These are phyloP conservation scores for Hermetia illucens DNA, from an alignment of 1,140 invertebrate genomes.

Conservation along the genomic window DNA sequence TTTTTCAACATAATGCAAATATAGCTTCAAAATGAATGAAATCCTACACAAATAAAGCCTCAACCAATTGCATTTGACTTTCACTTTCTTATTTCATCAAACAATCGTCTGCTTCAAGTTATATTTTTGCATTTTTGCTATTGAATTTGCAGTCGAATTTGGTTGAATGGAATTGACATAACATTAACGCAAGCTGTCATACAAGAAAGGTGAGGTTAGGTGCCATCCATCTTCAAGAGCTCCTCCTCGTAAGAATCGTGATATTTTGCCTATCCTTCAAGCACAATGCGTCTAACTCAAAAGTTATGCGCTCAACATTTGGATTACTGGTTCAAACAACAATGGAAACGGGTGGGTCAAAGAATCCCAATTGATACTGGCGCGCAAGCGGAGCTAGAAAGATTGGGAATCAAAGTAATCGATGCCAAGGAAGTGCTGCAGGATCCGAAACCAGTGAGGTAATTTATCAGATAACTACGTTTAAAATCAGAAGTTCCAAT, in stretches of 20 bases:
- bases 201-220: too few relatives aligned
- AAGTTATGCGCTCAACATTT: conserved; percentile 48
- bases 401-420: conserved; percentile 35
- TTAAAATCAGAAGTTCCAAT: conserved; percentile 5
- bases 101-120: too few relatives aligned
- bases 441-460: conserved; percentile 31
- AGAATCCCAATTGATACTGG: conserved; percentile 35
- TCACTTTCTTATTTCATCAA: too few relatives aligned
- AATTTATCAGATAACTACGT: conserved; percentile 20
- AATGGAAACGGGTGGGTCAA: conserved; percentile 49
- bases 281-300: conserved; percentile 51
- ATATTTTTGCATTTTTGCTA: background rate
- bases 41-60: too few relatives aligned
- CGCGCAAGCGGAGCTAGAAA: conserved; percentile 33
- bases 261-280: too few relatives aligned
- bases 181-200: background rate
- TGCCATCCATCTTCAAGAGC: too few relatives aligned
- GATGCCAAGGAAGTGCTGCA: conserved; percentile 43
- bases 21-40: too few relatives aligned
- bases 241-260: too few relatives aligned
- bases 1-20: too few relatives aligned
- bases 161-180: background rate
- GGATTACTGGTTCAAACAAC: conserved; percentile 46
- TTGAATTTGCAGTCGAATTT: background rate
- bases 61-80: too few relatives aligned